Percentiles rank a stretch among this genome's conserved stretches.
Evolutionary conservation across 2,113 vertebrate genomes (phyloP).

Genomic region (Chloropsis cyanopogon): DNA sequence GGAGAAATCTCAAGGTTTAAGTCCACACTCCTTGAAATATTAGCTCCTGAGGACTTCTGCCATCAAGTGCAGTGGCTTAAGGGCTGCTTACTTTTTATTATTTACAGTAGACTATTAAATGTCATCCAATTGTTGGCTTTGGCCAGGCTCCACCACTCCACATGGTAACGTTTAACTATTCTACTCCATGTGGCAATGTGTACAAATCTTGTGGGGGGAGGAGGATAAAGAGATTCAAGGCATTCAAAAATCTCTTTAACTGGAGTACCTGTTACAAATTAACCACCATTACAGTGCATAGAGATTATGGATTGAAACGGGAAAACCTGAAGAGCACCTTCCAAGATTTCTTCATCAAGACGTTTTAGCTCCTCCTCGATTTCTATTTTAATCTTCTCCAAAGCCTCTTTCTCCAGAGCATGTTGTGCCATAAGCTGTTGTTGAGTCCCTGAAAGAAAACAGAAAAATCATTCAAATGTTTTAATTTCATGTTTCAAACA

Average conservation of each 20-base stretch:
- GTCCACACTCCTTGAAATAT: neutral
- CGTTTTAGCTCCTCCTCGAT: constrained; percentile 84
- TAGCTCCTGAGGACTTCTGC: neutral
- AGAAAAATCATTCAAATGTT: neutral
- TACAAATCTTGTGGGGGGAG: neutral
- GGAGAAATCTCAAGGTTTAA: neutral
- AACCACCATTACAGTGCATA: neutral
- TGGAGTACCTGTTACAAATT: constrained; percentile 32
- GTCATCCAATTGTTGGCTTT: constrained; percentile 24
- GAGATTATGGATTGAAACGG: neutral
- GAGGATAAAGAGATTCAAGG: neutral
- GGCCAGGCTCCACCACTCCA: neutral
- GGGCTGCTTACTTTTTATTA: constrained; percentile 27
- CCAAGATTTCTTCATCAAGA: constrained; percentile 87
- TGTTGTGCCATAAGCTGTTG: constrained; percentile 49
- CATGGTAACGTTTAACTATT: neutral
- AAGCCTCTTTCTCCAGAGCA: constrained; percentile 68
- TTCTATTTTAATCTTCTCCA: constrained; percentile 80
- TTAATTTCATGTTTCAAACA: neutral
- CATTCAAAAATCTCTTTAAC: neutral
- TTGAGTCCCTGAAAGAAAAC: constrained; percentile 66
- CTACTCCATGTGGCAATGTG: neutral
- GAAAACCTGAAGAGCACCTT: constrained; percentile 70
- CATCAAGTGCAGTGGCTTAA: neutral
- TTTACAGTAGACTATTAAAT: constrained; percentile 28